phyloP scores from a whole-genome alignment of 2,113 vertebrate species.

The Ailuropoda melanoleuca region DNA sequence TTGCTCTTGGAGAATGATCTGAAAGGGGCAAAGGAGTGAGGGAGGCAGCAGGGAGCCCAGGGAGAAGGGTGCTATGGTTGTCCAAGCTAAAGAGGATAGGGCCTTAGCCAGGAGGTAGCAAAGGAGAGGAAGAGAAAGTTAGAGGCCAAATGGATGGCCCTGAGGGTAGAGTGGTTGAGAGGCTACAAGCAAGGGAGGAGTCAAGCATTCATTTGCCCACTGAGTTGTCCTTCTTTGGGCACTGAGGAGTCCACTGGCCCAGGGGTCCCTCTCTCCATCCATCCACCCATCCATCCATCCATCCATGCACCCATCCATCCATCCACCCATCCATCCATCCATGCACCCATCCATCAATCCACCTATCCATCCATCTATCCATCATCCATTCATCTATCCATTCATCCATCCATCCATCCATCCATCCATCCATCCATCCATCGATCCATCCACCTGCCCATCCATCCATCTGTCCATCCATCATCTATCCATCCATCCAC shows the following conservation, averaged over 20 bases:
- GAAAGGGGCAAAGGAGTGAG: background rate
- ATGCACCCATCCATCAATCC: too few relatives aligned
- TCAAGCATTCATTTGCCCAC: background rate
- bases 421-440: accelerated
- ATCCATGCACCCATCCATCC: background rate
- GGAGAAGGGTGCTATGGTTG: background rate
- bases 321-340: accelerated
- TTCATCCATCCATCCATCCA: background rate
- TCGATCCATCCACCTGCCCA: accelerated
- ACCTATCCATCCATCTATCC: background rate
- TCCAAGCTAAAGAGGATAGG: background rate
- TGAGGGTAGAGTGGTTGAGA: background rate
- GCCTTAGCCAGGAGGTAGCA: background rate
- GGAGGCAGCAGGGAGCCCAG: background rate
- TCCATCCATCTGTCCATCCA: background rate
- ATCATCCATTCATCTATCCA: background rate
- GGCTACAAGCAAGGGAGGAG: background rate
- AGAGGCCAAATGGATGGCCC: background rate
- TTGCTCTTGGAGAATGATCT: background rate
- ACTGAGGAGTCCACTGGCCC: background rate
- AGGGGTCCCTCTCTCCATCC: background rate
- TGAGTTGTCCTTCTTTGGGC: background rate
- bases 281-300: background rate
- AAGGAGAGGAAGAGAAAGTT: background rate
- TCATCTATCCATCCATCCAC: too few relatives aligned